These are phyloP conservation scores for Heterohyrax brucei DNA, from an alignment of 2,797 vertebrate species.

Conservation along the genomic window DNA sequence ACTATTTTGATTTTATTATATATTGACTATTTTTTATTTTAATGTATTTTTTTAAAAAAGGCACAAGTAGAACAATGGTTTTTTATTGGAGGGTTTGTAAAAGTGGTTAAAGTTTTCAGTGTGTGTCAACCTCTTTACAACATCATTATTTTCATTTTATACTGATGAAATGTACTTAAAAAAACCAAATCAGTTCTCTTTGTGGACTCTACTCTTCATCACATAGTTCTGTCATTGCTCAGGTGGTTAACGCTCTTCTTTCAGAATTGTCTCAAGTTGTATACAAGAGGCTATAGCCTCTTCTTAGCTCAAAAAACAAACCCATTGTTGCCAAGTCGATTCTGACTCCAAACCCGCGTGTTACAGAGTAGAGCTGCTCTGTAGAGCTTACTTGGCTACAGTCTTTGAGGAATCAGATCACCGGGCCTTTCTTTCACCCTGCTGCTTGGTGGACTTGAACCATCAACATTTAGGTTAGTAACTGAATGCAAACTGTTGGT, in stretches of 20 bases:
- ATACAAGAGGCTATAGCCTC: not conserved
- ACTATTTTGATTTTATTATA: not conserved
- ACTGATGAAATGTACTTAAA: not conserved
- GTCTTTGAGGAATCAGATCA: no score
- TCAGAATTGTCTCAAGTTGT: not conserved
- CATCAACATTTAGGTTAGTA: no score
- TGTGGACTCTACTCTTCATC: not conserved
- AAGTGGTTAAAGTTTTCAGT: slow-evolving; percentile 9
- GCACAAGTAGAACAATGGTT: not conserved
- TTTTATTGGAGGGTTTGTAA: slow-evolving; percentile 24
- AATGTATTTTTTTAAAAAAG: not conserved
- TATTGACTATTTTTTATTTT: not conserved
- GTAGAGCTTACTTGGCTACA: no score
- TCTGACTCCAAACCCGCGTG: no score
- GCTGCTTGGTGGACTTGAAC: no score
- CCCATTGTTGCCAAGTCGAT: no score
- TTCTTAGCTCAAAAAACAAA: not conserved
- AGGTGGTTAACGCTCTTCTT: not conserved
- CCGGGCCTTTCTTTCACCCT: no score
- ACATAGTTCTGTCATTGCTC: not conserved
- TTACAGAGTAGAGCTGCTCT: no score
- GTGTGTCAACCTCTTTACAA: slow-evolving; percentile 14
- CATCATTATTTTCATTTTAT: slow-evolving; percentile 3
- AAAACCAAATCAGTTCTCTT: not conserved
- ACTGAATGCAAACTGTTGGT: no score